Percentiles rank a stretch among this genome's conserved stretches.
phyloP scores from a whole-genome alignment of 2,888 invertebrate species.

The Silvanus unidentatus region DNA sequence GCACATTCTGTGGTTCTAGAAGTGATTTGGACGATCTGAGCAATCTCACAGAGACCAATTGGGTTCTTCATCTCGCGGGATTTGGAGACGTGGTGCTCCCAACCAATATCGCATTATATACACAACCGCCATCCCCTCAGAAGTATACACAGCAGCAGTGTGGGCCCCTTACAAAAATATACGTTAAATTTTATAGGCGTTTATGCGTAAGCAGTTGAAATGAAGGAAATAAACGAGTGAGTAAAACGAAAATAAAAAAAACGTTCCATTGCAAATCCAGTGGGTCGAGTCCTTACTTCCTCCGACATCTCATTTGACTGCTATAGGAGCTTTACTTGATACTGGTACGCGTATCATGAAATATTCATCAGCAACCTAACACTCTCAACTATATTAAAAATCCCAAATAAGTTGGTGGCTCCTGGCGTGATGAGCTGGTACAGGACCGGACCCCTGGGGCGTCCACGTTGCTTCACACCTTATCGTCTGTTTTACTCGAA shows the following conservation, averaged over 20 bases:
- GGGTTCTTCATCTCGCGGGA: constrained; percentile 40
- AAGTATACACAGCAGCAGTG: constrained; percentile 34
- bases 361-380: constrained; percentile 47
- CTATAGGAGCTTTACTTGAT: constrained; percentile 38
- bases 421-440: constrained; percentile 29
- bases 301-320: constrained; percentile 43
- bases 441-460: constrained; percentile 33
- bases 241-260: constrained; percentile 41
- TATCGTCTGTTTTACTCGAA: constrained; percentile 10
- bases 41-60: constrained; percentile 41
- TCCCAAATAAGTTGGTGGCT: constrained; percentile 44
- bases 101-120: constrained; percentile 38
- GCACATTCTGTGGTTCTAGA: constrained; percentile 33
- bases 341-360: constrained; percentile 46
- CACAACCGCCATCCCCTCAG: no score
- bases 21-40: constrained; percentile 40
- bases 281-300: constrained; percentile 37
- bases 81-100: constrained; percentile 28
- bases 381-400: constrained; percentile 48
- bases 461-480: constrained; percentile 32
- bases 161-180: constrained; percentile 42
- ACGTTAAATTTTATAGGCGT: constrained; percentile 45
- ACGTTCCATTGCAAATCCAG: constrained; percentile 40
- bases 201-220: constrained; percentile 42
- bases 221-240: constrained; percentile 40